Evolutionary conservation across 2,888 invertebrate genomes (phyloP).

Genomic region (Coronaproctus castanopsis): DNA sequence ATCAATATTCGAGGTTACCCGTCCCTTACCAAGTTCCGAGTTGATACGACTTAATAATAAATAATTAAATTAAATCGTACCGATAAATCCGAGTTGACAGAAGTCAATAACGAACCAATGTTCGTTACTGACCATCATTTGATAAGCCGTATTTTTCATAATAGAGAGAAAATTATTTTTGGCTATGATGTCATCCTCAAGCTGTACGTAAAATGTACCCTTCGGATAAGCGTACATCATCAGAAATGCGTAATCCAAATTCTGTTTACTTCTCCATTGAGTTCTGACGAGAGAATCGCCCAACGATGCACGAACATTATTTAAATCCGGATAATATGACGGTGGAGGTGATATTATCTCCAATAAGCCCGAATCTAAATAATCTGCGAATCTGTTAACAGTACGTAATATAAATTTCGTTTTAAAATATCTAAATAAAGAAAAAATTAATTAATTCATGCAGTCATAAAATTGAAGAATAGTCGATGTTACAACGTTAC

Average conservation of each 20-base stretch:
- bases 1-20: too few relatives aligned
- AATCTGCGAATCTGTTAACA: conserved; percentile 43
- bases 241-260: conserved; percentile 76
- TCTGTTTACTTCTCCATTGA: conserved; percentile 86
- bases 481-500: too few relatives aligned
- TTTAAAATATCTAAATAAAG: too few relatives aligned
- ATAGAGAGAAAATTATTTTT: conserved; percentile 63
- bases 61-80: too few relatives aligned
- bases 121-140: conserved; percentile 49
- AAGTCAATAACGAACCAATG: conserved; percentile 86
- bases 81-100: conserved; percentile 84
- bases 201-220: conserved; percentile 73
- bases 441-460: too few relatives aligned
- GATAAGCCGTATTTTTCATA: conserved; percentile 63
- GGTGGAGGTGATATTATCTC: conserved; percentile 72
- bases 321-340: conserved; percentile 72
- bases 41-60: too few relatives aligned
- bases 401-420: too few relatives aligned
- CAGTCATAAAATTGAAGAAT: too few relatives aligned
- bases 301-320: conserved; percentile 50
- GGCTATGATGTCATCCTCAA: conserved; percentile 85
- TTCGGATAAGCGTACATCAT: conserved; percentile 83
- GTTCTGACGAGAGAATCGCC: conserved; percentile 71
- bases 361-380: conserved; percentile 57
- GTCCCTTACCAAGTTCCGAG: too few relatives aligned